These are phyloP conservation scores for Bos javanicus DNA, from an alignment of 2,113 vertebrate species.

Conservation along the genomic window DNA sequence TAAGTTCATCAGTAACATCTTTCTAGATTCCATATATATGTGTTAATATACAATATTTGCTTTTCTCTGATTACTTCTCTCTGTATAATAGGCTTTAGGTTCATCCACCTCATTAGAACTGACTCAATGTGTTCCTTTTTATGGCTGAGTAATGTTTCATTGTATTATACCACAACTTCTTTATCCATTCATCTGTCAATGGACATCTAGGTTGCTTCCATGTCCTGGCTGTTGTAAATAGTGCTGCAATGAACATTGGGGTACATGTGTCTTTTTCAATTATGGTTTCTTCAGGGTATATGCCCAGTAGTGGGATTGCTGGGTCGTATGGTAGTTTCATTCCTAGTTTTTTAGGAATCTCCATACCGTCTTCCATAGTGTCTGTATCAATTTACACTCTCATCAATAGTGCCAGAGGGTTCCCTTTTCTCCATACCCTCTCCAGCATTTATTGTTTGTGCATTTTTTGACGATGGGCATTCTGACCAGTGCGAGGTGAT, in stretches of 20 bases:
- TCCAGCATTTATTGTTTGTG: background rate
- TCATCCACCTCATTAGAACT: background rate
- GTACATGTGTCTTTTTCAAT: background rate
- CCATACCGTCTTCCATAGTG: background rate
- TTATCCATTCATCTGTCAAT: background rate
- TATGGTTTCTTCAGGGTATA: background rate
- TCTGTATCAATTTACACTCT: background rate
- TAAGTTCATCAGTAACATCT: background rate
- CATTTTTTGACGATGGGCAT: background rate
- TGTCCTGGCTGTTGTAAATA: background rate
- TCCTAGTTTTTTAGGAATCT: background rate
- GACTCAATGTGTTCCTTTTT: background rate
- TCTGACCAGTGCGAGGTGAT: background rate
- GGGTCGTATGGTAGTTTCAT: background rate
- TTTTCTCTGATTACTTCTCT: background rate
- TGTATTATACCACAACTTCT: background rate
- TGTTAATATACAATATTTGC: background rate
- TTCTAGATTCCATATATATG: background rate
- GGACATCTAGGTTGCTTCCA: background rate
- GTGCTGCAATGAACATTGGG: background rate
- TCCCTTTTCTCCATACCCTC: background rate
- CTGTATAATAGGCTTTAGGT: background rate
- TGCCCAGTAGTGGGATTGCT: background rate
- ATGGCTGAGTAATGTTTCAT: background rate
- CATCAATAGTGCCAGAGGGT: background rate